Percentiles rank a stretch among this genome's conserved stretches.
These are phyloP conservation scores for Sardinella longiceps DNA, from an alignment of 2,797 vertebrate species.

Conservation along the genomic window DNA sequence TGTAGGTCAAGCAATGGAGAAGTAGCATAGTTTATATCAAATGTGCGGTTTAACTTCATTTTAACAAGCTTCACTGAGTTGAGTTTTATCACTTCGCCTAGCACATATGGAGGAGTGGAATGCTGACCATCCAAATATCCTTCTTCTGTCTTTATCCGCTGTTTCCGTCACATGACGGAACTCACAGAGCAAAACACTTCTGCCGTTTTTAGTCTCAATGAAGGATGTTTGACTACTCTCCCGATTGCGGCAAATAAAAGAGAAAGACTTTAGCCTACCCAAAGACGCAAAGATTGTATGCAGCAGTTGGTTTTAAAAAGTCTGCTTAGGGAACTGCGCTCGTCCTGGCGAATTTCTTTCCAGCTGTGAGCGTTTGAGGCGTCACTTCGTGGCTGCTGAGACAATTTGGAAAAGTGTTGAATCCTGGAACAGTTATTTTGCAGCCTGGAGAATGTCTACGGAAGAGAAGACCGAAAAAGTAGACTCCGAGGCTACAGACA, in stretches of 20 bases:
- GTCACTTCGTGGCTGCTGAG: neutral
- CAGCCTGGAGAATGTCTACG: conserved; percentile 55
- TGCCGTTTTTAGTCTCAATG: neutral
- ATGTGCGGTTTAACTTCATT: neutral
- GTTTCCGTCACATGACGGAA: conserved; percentile 60
- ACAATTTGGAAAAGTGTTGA: neutral
- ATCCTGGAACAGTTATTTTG: neutral
- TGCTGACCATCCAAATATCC: conserved; percentile 16
- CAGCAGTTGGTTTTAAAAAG: neutral
- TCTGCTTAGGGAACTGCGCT: neutral
- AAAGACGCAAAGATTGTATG: neutral
- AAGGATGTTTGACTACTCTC: neutral
- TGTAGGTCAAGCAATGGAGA: too few species aligned
- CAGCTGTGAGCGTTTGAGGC: neutral
- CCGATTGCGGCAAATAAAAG: neutral
- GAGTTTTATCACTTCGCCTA: neutral
- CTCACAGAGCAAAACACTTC: conserved; percentile 28
- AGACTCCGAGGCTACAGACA: conserved; percentile 33
- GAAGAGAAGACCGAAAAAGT: conserved; percentile 40
- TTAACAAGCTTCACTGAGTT: neutral
- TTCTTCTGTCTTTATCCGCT: conserved; percentile 27
- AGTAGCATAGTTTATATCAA: neutral
- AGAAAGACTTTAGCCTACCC: too few species aligned
- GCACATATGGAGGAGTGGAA: neutral
- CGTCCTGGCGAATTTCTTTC: neutral